These are phyloP conservation scores for Periophthalmus magnuspinnatus DNA, from an alignment of 2,797 vertebrate species.

Conservation along the genomic window DNA sequence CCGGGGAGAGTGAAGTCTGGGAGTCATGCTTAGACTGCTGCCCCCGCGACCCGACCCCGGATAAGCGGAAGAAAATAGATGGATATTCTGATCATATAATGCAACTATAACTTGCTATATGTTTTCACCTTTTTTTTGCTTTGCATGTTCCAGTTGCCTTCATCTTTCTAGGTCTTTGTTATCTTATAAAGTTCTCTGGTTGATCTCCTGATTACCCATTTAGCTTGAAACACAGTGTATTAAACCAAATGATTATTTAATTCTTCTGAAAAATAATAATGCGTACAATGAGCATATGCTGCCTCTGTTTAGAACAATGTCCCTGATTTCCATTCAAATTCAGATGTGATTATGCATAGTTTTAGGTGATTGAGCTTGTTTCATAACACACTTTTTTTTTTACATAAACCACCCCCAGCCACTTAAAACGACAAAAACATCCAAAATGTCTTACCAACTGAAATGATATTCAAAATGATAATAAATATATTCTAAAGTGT, in stretches of 20 bases:
- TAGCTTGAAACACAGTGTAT: neutral
- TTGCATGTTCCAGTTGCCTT: no score
- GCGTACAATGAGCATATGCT: constrained; percentile 19
- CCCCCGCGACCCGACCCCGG: no score
- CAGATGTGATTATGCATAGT: constrained; percentile 37
- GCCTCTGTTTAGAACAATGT: constrained; percentile 20
- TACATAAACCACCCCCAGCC: constrained; percentile 32
- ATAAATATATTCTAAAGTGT: neutral
- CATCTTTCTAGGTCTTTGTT: no score
- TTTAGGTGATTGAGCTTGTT: constrained; percentile 51
- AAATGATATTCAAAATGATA: neutral
- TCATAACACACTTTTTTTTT: constrained; percentile 38
- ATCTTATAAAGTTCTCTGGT: neutral
- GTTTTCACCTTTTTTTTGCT: no score
- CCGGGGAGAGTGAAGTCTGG: no score
- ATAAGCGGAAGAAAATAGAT: no score
- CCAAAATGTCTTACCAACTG: neutral
- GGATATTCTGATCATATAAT: no score
- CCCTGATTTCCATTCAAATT: constrained; percentile 44
- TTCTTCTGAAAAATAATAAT: constrained; percentile 10
- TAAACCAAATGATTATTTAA: constrained; percentile 9
- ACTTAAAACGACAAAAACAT: constrained; percentile 19
- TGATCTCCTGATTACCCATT: neutral
- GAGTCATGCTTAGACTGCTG: no score
- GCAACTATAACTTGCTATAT: no score